Evolutionary conservation across 2,113 vertebrate genomes (phyloP).

Genomic region (Aleadryas rufinucha): DNA sequence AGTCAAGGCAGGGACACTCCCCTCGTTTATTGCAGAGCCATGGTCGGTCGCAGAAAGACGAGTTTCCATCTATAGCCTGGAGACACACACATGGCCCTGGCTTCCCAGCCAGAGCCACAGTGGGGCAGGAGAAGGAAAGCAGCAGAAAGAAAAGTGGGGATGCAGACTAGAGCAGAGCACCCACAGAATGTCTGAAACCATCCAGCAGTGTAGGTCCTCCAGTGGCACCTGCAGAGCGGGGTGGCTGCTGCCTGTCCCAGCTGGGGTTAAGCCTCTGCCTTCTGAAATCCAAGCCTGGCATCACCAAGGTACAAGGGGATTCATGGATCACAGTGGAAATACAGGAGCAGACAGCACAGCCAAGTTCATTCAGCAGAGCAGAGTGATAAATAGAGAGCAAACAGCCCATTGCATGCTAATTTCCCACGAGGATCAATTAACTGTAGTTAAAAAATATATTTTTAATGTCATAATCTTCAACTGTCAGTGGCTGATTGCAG

Average conservation of each 20-base stretch:
- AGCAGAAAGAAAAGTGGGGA: background rate
- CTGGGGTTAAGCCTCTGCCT: background rate
- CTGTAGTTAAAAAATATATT: background rate
- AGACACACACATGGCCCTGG: background rate
- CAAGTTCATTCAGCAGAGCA: background rate
- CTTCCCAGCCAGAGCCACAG: background rate
- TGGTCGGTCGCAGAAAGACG: fast-evolving
- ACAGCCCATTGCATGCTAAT: background rate
- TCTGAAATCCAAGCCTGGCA: background rate
- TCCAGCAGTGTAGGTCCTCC: fast-evolving
- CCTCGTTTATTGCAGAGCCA: background rate
- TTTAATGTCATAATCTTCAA: background rate
- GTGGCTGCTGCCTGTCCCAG: background rate
- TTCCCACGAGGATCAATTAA: background rate
- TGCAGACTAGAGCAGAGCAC: background rate
- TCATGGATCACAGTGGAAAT: background rate
- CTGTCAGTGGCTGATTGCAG: background rate
- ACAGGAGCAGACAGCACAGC: background rate
- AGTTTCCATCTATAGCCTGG: background rate
- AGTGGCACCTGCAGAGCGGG: fast-evolving
- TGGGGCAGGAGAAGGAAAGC: background rate
- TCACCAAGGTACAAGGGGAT: fast-evolving
- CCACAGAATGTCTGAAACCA: background rate
- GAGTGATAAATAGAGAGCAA: background rate
- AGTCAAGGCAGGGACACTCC: background rate